phyloP scores from a whole-genome alignment of 2,888 invertebrate genomes.

The Acleris holmiana region DNA sequence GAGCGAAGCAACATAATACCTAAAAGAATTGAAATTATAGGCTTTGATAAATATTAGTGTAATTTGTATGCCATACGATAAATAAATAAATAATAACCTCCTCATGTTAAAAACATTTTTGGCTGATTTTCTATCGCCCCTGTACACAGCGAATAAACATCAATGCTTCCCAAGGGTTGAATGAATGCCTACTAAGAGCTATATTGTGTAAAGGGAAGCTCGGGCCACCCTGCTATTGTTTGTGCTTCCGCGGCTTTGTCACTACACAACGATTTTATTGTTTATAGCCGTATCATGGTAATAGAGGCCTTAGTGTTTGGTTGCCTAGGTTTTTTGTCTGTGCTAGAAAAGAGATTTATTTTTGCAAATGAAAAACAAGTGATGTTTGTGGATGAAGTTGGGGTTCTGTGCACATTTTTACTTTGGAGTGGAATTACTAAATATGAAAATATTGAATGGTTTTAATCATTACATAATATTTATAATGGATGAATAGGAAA shows the following conservation, averaged over 20 bases:
- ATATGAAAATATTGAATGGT: no score
- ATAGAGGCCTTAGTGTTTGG: slow-evolving; percentile 27
- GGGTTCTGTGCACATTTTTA: no score
- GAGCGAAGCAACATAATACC: no score
- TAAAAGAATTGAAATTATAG: no score
- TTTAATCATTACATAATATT: no score
- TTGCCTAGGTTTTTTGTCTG: neutral
- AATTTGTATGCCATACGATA: no score
- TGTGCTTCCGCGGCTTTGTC: slow-evolving; percentile 46
- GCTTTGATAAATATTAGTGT: no score
- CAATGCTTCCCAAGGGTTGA: slow-evolving; percentile 29
- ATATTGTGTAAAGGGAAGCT: slow-evolving; percentile 52
- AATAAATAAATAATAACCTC: no score
- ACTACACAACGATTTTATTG: slow-evolving; percentile 35
- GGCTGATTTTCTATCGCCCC: neutral
- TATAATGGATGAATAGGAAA: no score
- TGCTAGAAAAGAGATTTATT: neutral
- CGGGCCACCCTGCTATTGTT: slow-evolving; percentile 51
- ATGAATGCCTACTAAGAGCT: slow-evolving; percentile 46
- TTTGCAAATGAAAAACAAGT: neutral
- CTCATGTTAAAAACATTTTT: no score
- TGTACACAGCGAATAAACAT: neutral
- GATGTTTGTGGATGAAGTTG: neutral
- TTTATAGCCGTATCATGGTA: slow-evolving; percentile 37
- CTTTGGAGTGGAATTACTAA: no score